phyloP scores from a whole-genome alignment of 2,888 invertebrate genomes.

The Metacarcinus magister region DNA sequence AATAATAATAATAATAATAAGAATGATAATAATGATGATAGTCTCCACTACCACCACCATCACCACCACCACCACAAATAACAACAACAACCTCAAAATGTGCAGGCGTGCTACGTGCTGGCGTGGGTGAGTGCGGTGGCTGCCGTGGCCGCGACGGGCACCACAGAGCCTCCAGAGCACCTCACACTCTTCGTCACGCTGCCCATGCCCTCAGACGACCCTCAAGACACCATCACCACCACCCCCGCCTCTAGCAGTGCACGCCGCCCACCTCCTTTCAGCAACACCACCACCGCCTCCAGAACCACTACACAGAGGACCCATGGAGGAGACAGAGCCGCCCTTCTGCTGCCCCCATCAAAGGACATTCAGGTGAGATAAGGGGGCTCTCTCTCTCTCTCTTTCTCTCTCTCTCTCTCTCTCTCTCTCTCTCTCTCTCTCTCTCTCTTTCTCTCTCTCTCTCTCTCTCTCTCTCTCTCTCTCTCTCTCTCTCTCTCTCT shows the following conservation, averaged over 20 bases:
- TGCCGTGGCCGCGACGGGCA: background rate
- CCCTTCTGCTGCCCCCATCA: background rate
- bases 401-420: background rate
- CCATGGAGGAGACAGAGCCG: background rate
- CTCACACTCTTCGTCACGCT: slow-evolving; percentile 37
- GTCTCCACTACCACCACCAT: background rate
- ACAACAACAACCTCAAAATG: background rate
- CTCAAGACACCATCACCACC: background rate
- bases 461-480: slow-evolving; percentile 31
- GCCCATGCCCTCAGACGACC: slow-evolving; percentile 37
- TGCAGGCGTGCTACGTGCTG: background rate
- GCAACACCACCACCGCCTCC: background rate
- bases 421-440: background rate
- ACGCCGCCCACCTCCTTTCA: background rate
- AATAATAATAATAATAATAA: too few species aligned
- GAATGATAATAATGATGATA: background rate
- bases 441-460: slow-evolving; percentile 40
- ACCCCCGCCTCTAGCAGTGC: background rate
- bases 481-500: slow-evolving; percentile 60
- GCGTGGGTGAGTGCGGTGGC: background rate
- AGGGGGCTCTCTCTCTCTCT: too few species aligned
- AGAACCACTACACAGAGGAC: background rate
- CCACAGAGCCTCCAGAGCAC: background rate
- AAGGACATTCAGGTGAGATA: background rate
- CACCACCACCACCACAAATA: background rate